Conservation (phyloP, 2,113 vertebrate genomes). For the Neolamprologus sp. region DNA sequence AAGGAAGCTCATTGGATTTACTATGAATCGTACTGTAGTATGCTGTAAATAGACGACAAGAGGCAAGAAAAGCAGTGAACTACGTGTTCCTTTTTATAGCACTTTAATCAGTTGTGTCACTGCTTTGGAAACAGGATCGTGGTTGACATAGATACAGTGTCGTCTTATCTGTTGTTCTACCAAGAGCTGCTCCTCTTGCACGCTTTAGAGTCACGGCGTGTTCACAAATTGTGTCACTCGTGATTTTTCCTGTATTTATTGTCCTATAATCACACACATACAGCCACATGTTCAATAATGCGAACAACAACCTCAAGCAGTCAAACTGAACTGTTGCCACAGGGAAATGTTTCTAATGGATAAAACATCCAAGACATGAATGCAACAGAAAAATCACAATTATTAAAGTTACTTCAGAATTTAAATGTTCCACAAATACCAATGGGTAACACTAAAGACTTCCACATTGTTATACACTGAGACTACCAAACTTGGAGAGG, state of each 20-base stretch:
- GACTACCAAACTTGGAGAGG: not conserved
- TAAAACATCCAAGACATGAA: not conserved
- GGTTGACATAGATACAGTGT: not conserved
- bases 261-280: not conserved
- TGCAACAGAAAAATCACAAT: not conserved
- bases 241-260: not conserved
- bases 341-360: not conserved
- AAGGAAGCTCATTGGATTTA: constrained; percentile 27
- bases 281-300: not conserved
- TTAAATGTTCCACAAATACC: not conserved
- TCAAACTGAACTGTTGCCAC: not conserved
- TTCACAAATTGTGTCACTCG: not conserved
- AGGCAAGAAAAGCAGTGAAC: not conserved
- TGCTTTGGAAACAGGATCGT: not conserved
- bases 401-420: not conserved
- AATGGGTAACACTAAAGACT: not conserved
- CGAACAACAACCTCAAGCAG: not conserved
- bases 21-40: not conserved
- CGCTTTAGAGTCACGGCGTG: not conserved
- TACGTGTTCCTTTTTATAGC: not conserved
- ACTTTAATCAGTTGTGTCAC: not conserved
- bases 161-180: not conserved
- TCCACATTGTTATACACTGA: not conserved
- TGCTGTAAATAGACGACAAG: constrained; percentile 32
- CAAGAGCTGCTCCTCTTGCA: not conserved